Conservation (phyloP, 2,113 vertebrate genomes). For the Malaclemys terrapin region DNA sequence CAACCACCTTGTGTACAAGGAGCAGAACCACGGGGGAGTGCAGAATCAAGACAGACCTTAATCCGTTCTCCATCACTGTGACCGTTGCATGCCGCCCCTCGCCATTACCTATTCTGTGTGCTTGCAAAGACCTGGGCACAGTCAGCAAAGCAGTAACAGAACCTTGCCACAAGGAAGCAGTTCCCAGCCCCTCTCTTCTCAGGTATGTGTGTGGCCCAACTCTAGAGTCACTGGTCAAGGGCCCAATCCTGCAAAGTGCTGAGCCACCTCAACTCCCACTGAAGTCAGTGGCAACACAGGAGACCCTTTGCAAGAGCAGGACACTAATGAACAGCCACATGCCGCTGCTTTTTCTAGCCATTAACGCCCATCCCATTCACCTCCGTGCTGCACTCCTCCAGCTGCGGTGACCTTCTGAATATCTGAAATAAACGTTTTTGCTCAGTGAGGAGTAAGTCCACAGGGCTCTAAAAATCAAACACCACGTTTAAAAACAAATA, state of each 20-base stretch:
- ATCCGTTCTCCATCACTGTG: background rate
- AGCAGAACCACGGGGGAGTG: no score
- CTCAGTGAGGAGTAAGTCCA: background rate
- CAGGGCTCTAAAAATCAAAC: background rate
- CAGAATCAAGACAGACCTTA: background rate
- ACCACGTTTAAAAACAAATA: background rate
- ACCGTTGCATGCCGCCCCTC: background rate
- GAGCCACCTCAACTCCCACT: background rate
- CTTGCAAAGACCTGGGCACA: background rate
- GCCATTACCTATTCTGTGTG: background rate
- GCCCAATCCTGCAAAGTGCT: background rate
- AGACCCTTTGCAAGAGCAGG: fast-evolving
- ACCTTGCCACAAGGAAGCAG: background rate
- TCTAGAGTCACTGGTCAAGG: background rate
- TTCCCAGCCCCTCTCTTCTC: background rate
- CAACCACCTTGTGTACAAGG: background rate
- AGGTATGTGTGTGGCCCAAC: background rate
- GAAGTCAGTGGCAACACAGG: background rate
- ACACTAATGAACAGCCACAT: background rate
- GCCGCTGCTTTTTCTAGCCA: background rate
- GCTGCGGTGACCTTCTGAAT: background rate
- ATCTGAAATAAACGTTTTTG: background rate
- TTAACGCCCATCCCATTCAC: background rate
- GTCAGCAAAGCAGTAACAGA: background rate
- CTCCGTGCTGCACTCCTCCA: background rate